Base-by-base conservation (phyloP, 2,797 vertebrate species). In the Crocidura indochinensis region DNA sequence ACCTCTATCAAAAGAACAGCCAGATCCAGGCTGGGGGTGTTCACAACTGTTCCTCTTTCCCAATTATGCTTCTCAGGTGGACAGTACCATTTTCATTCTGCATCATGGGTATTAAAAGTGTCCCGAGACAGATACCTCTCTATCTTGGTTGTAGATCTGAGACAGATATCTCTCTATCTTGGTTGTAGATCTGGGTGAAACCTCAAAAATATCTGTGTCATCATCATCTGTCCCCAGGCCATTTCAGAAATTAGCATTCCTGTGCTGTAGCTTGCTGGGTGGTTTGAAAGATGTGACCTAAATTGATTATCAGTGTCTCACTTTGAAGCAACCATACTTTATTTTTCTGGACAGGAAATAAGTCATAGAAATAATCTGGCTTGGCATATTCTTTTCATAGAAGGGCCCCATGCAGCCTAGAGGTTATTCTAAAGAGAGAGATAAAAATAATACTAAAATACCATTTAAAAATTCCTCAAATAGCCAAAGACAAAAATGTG, bases 281-380 rank as follows among this genome's bases (percentile, higher is more conserved):
- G 11, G 77, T 78, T 88, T 49, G 14, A 87, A 24, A 26, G 79
- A 73, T 65, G 75, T 77, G 62, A 88, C 49, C 85, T 53, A 47
- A 69, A 92, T 89, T 74, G 24, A 65, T 91, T 75, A 74, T 44
- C n/a, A 74, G 27, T 26, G 6, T 87, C 89, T 91, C 68, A 5
- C 46, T 86, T 38, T 90, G 44, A 94, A 95, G 65, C 29, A 69
- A 31, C 60, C 74, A 46, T 47, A 12, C 20, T 92, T 72, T 89
- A 76, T 74, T 95, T 38, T 91, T 84, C 71, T 24, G 67, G 62
- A 44, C 1, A 81, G 24, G 31, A 56, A 89, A 90, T 64, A 47
- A 60, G 73, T 8, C 49, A 51, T 68, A 69, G 69, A 80, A 91
- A 80, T 65, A 12, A 71, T 46, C 46, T 72, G 56, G 29, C 31